Evolutionary conservation across 2,113 vertebrate genomes (phyloP).

Genomic region (Catharus fuscescens): DNA sequence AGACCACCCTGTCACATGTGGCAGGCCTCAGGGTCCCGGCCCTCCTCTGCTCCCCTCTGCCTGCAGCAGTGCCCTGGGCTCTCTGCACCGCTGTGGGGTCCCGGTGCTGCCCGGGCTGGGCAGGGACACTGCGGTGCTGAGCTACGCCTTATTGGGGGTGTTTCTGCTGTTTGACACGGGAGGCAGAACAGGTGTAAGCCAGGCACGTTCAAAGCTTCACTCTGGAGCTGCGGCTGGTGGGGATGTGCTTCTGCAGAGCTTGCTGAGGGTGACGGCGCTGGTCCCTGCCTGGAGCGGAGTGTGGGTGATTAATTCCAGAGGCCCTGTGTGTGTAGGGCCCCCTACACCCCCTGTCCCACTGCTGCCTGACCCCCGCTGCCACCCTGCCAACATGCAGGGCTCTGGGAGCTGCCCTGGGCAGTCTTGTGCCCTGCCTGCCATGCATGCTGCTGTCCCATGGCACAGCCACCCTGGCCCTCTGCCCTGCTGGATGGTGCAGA

Average conservation of each 20-base stretch:
- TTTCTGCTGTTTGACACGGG: neutral
- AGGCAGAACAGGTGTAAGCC: neutral
- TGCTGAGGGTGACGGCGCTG: neutral
- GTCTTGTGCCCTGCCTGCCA: neutral
- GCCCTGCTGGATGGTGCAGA: neutral
- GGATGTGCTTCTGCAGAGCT: neutral
- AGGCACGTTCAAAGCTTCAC: fast-evolving
- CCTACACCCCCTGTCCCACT: neutral
- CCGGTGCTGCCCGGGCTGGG: fast-evolving
- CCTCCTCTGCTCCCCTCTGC: neutral
- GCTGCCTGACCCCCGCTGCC: neutral
- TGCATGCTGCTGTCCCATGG: fast-evolving
- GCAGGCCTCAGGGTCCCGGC: neutral
- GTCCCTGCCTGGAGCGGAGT: neutral
- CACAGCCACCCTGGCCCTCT: neutral
- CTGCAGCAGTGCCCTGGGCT: fast-evolving
- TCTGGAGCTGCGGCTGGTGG: neutral
- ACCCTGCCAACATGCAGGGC: fast-evolving
- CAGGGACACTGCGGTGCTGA: neutral
- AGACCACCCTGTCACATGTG: fast-evolving
- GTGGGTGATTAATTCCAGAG: neutral
- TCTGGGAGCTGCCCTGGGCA: neutral
- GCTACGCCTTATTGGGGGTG: fast-evolving
- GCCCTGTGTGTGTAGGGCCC: neutral
- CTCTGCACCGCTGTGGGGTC: fast-evolving